Evolutionary conservation across 2,888 invertebrate species (phyloP).

Genomic region (Chouioia cunea): DNA sequence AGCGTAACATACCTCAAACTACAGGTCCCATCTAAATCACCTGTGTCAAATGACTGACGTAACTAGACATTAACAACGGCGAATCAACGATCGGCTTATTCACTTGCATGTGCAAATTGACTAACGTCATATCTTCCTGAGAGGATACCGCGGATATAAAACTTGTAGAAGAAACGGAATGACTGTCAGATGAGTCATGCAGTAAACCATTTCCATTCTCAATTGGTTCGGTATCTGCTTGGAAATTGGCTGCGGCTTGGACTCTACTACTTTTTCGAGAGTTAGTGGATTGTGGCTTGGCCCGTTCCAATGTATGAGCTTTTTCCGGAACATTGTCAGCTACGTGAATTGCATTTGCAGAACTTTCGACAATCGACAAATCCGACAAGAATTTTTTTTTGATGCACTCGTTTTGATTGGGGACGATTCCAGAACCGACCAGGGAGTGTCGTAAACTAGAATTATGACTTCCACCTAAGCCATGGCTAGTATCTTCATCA

Average conservation of each 20-base stretch:
- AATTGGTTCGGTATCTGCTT: constrained; percentile 50
- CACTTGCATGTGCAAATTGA: constrained; percentile 94
- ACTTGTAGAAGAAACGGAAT: constrained; percentile 85
- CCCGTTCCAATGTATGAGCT: constrained; percentile 64
- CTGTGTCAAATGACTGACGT: constrained; percentile 91
- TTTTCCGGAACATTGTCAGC: constrained; percentile 56
- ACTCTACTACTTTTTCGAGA: constrained; percentile 57
- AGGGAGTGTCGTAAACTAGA: constrained; percentile 79
- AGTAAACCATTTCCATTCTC: constrained; percentile 63
- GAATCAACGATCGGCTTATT: constrained; percentile 93
- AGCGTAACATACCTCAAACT: constrained; percentile 13
- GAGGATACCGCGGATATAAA: constrained; percentile 93
- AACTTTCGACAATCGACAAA: constrained; percentile 70
- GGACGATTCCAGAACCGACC: constrained; percentile 72
- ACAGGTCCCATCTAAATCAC: constrained; percentile 65
- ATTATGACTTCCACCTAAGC: constrained; percentile 73
- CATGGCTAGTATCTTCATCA: constrained; percentile 84
- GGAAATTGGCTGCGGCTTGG: constrained; percentile 53
- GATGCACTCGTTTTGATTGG: constrained; percentile 65
- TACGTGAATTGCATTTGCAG: constrained; percentile 54
- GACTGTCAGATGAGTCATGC: constrained; percentile 78
- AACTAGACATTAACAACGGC: constrained; percentile 94
- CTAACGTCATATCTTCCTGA: constrained; percentile 91
- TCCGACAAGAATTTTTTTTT: constrained; percentile 74
- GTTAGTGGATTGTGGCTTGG: constrained; percentile 55